phyloP scores from a whole-genome alignment of 64 coral and sea anemone genomes.

The Pocillopora damicornis region DNA sequence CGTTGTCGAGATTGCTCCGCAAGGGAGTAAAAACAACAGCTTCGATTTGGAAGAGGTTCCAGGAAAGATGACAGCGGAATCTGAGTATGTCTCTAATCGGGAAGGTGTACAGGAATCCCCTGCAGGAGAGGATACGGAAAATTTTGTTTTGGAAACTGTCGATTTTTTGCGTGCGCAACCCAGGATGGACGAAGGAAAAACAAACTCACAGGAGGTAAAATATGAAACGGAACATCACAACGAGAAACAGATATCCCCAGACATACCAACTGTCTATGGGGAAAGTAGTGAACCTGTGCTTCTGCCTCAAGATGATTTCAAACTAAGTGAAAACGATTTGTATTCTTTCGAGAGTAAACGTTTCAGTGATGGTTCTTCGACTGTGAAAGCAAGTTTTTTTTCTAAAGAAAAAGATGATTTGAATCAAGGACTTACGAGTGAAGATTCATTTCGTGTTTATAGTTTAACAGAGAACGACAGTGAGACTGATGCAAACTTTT shows the following conservation, averaged over 20 bases:
- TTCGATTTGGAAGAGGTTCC: slow-evolving; percentile 22
- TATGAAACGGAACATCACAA: neutral
- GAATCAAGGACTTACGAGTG: neutral
- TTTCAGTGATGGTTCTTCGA: neutral
- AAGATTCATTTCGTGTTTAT: neutral
- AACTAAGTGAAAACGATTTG: neutral
- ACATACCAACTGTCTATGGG: neutral
- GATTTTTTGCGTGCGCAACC: neutral
- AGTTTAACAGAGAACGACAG: neutral
- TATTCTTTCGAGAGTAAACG: neutral
- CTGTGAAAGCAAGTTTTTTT: neutral
- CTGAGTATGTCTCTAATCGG: neutral
- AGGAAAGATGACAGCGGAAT: slow-evolving; percentile 8
- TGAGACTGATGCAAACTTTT: neutral
- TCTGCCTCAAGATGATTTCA: neutral
- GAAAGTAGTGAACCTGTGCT: neutral
- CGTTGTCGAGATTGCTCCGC: neutral
- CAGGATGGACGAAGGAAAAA: neutral
- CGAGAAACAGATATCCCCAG: neutral
- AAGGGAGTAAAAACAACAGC: neutral
- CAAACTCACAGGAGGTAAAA: neutral
- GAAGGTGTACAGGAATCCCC: neutral
- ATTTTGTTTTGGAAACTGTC: neutral
- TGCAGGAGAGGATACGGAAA: neutral
- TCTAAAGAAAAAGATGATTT: neutral